Percentiles rank a stretch among this genome's conserved stretches.
phyloP scores from a whole-genome alignment of 2,888 invertebrate genomes.

The Laothoe populi region DNA sequence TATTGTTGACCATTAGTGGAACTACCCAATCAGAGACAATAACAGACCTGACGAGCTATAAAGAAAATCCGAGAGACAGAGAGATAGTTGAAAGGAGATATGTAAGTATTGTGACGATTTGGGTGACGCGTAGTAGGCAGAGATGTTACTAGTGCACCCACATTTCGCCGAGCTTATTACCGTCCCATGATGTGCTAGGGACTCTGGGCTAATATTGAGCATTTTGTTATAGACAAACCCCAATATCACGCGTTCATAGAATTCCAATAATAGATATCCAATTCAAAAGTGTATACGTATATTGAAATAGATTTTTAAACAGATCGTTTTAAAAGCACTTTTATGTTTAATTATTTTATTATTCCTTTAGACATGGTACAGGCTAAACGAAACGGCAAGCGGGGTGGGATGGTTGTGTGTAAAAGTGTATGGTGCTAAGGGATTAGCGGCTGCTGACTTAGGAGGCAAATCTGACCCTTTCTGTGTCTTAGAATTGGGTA shows the following conservation, averaged over 20 bases:
- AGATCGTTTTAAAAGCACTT: neutral
- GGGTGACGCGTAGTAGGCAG: too few relatives aligned
- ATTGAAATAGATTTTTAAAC: neutral
- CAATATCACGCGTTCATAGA: too few relatives aligned
- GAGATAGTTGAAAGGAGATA: constrained; percentile 87
- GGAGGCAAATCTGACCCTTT: constrained; percentile 99
- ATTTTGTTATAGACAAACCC: too few relatives aligned
- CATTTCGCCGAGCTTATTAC: too few relatives aligned
- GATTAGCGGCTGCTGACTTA: constrained; percentile 96
- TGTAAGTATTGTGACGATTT: constrained; percentile 88
- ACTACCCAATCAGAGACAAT: constrained; percentile 97
- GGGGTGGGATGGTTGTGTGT: constrained; percentile 98
- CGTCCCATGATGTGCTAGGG: too few relatives aligned
- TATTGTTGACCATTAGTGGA: constrained; percentile 97
- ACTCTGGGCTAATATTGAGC: too few relatives aligned
- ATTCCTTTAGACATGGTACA: constrained; percentile 85
- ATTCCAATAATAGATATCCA: too few relatives aligned
- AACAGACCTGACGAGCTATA: constrained; percentile 94
- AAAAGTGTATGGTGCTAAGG: constrained; percentile 94
- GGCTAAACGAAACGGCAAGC: constrained; percentile 75
- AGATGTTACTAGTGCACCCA: too few relatives aligned
- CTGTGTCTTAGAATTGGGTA: constrained; percentile 97
- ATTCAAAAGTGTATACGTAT: neutral
- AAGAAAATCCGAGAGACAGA: constrained; percentile 90
- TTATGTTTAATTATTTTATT: too few relatives aligned